Evolutionary conservation across 2,113 vertebrate genomes (phyloP).

Genomic region (Capreolus pygargus): DNA sequence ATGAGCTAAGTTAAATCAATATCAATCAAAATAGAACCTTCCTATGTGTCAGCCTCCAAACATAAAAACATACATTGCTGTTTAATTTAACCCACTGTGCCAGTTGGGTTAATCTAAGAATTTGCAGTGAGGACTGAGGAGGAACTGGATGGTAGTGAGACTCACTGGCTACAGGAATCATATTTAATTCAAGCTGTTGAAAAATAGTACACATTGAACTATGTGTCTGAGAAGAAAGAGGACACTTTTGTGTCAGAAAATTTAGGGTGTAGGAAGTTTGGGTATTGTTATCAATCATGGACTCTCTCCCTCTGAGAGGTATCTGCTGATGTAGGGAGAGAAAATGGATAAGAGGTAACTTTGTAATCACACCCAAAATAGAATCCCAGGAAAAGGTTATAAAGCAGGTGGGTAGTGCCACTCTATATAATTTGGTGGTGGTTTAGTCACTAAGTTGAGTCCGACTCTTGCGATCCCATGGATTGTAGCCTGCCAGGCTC

Average conservation of each 20-base stretch:
- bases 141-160: neutral
- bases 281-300: neutral
- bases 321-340: neutral
- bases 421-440: neutral
- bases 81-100: neutral
- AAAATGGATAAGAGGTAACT: neutral
- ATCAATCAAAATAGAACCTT: neutral
- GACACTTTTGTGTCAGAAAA: neutral
- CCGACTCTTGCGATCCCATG: fast-evolving
- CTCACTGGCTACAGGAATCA: neutral
- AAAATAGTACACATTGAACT: neutral
- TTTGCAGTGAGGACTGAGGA: neutral
- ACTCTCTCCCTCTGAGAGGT: neutral
- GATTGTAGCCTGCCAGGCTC: neutral
- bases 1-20: neutral
- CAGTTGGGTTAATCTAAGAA: neutral
- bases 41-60: neutral
- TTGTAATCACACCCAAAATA: neutral
- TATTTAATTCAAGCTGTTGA: neutral
- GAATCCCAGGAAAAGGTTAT: neutral
- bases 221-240: neutral
- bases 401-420: neutral
- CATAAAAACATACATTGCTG: neutral
- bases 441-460: neutral
- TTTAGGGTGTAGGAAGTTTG: neutral